Evolutionary conservation across 2,797 vertebrate species (phyloP), one percentile per base, ranked within the genome.

Genomic region (Amblyopsis hoosieri): DNA sequence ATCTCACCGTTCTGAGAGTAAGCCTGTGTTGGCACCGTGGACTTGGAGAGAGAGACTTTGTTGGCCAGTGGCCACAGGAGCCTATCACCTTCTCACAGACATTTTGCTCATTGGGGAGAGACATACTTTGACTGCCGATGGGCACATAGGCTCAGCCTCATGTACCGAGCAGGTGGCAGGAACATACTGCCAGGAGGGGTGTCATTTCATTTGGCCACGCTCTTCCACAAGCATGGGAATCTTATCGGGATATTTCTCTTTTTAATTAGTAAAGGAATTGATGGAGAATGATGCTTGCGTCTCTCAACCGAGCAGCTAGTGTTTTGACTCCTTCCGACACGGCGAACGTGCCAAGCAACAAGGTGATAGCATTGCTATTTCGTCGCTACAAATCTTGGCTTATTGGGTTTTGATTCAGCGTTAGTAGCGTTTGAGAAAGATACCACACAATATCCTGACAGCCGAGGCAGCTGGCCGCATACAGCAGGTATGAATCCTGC

Each of bases 31-130:
- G 64, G 55, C 54, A 54, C 56, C 51, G 72, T 81, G 76, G 79
- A 87, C 77, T 48, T 68, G 63, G 73, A 86, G 75, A 66, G 64
- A 60, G 75, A 87, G 85, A 90, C 72, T 88, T 80, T 6, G 46
- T 60, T 86, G 79, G 81, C 89, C 73, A 58, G 58, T 29, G 81
- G 87, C 81, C 78, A 80, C 69, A 17, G 17, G 58, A 83, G 85
- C 82, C 87, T 84, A 63, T 89, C 86, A 83, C 87, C 84, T 88
- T 85, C 80, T 74, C 75, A 85, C 80, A 85, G 78, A 73, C 83
- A 45, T 71, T 81, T 77, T 75, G 85, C 86, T 71, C 62, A 51
- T 65, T 75, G 79, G 72, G 64, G 59, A 79, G 78, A 75, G 60
- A 76, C 69, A 55, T 42, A 42, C 74, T 72, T 66, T 75, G 84